Conservation (phyloP, 2,888 invertebrate species). For the Tolmerus cingulatus region DNA sequence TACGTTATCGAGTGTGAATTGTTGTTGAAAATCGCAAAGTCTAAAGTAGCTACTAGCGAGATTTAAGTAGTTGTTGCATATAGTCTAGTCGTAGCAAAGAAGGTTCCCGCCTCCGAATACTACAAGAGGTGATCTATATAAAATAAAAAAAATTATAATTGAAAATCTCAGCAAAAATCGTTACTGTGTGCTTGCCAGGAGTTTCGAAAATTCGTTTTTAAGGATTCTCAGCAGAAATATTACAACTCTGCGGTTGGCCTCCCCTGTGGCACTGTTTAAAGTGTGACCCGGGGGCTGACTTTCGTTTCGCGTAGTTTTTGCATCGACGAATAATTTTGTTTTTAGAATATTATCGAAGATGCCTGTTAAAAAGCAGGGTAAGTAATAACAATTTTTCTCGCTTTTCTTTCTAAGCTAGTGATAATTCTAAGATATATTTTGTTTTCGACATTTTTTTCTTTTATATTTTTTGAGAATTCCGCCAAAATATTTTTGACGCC, state of each 20-base stretch:
- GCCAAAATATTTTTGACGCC: not conserved
- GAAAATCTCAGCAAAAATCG: not conserved
- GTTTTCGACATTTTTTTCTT: not conserved
- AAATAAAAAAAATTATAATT: not conserved
- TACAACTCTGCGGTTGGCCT: not conserved
- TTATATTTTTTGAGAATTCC: not conserved
- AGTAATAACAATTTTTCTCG: not conserved
- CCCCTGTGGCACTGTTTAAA: slow-evolving; percentile 31
- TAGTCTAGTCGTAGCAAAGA: not conserved
- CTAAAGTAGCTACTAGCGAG: not conserved
- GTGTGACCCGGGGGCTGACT: slow-evolving; percentile 18
- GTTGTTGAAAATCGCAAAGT: slow-evolving; percentile 33
- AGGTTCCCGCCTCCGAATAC: not conserved
- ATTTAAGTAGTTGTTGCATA: not conserved
- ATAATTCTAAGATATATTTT: not conserved
- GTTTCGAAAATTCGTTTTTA: not conserved
- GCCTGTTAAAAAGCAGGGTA: slow-evolving; percentile 45
- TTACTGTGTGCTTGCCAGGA: not conserved
- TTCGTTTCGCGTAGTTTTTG: slow-evolving; percentile 35
- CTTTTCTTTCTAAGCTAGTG: not conserved
- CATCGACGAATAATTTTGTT: slow-evolving; percentile 26
- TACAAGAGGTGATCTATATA: not conserved
- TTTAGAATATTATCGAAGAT: slow-evolving; percentile 33
- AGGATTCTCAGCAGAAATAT: not conserved
- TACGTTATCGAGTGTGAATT: slow-evolving; percentile 36